These are phyloP conservation scores for Callimorpha dominula DNA, from an alignment of 2,888 invertebrate species.

Conservation along the genomic window DNA sequence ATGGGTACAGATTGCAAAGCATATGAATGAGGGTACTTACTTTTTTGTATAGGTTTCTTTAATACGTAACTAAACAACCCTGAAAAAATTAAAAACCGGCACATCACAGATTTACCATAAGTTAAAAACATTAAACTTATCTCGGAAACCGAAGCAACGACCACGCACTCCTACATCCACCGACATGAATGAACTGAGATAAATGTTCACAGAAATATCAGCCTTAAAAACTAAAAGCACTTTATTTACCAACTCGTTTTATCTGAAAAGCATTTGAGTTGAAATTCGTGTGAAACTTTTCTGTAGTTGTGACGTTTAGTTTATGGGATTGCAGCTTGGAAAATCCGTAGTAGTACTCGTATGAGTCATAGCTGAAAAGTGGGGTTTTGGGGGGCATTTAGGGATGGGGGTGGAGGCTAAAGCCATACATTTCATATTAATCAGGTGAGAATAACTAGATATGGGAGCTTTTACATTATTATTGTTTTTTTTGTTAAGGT, in stretches of 20 bases:
- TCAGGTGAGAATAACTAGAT: slow-evolving; percentile 52
- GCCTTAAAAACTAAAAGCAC: slow-evolving; percentile 35
- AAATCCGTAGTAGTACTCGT: slow-evolving; percentile 47
- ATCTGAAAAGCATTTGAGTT: slow-evolving; percentile 39
- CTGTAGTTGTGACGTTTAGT: slow-evolving; percentile 35
- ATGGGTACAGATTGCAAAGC: too few species aligned
- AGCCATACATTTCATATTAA: slow-evolving; percentile 50
- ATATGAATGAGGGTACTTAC: slow-evolving; percentile 32
- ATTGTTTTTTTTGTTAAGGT: slow-evolving; percentile 28
- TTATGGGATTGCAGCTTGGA: slow-evolving; percentile 29
- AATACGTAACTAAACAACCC: slow-evolving; percentile 46
- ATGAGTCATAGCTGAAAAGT: slow-evolving; percentile 48
- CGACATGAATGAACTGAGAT: slow-evolving; percentile 48
- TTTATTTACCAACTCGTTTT: slow-evolving; percentile 35
- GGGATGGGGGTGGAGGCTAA: slow-evolving; percentile 31
- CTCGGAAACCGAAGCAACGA: slow-evolving; percentile 38
- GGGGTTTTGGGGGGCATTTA: slow-evolving; percentile 11
- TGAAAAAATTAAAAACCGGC: slow-evolving; percentile 52
- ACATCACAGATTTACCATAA: slow-evolving; percentile 56
- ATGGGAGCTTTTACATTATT: slow-evolving; percentile 37
- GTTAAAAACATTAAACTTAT: slow-evolving; percentile 40
- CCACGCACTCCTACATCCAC: slow-evolving; percentile 42
- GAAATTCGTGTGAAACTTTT: slow-evolving; percentile 27
- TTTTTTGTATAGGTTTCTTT: slow-evolving; percentile 43
- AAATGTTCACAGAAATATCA: slow-evolving; percentile 40